Evolutionary conservation across 2,888 invertebrate genomes (phyloP).

Genomic region (Drosophila setosimentum): DNA sequence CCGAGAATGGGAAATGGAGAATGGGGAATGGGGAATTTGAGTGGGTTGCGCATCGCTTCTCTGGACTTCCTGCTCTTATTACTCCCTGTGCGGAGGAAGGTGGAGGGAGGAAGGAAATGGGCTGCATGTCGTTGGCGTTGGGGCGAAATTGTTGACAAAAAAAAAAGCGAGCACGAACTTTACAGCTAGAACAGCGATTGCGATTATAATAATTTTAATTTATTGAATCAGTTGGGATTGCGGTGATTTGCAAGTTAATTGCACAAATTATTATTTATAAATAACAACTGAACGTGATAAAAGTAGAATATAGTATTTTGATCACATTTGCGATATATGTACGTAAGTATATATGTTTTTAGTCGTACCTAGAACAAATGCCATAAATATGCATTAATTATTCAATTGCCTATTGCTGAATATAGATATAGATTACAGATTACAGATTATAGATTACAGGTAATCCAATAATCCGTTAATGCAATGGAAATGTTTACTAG

Average conservation of each 20-base stretch:
- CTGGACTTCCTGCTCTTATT: background rate
- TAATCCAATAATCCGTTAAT: conserved; percentile 5
- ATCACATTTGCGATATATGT: conserved; percentile 34
- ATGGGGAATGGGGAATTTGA: conserved; percentile 24
- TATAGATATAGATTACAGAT: background rate
- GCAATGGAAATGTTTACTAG: conserved; percentile 2
- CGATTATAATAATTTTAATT: conserved; percentile 50
- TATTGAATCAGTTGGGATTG: conserved; percentile 60
- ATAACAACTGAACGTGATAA: conserved; percentile 44
- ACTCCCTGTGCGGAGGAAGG: background rate
- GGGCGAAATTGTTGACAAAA: conserved; percentile 54
- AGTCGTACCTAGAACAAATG: conserved; percentile 3
- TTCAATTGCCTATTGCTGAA: conserved; percentile 12
- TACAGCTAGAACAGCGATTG: conserved; percentile 20
- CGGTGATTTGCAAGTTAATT: conserved; percentile 70
- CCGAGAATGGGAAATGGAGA: conserved; percentile 19
- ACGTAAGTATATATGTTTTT: background rate
- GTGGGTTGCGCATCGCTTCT: conserved; percentile 17
- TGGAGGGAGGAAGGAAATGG: too few species aligned
- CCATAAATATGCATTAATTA: conserved; percentile 16
- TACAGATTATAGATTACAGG: background rate
- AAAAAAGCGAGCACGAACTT: conserved; percentile 60
- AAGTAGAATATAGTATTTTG: conserved; percentile 15
- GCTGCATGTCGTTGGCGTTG: conserved; percentile 26
- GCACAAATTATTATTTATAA: conserved; percentile 69